phyloP scores from a whole-genome alignment of 1,140 invertebrate species.

The Centruroides vittatus region DNA sequence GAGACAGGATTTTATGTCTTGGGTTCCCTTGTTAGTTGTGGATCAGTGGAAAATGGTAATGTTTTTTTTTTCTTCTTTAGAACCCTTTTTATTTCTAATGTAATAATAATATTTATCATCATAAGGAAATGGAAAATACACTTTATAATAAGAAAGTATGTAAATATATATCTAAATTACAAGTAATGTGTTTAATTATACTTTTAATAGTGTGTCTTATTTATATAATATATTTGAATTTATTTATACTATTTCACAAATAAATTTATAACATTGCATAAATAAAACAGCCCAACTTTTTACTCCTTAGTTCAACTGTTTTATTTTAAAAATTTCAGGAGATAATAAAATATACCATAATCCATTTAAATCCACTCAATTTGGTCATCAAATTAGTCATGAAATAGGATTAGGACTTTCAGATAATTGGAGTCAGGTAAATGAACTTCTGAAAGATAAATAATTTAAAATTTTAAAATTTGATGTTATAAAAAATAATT shows the following conservation, averaged over 20 bases:
- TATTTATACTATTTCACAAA: no score
- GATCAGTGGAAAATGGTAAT: conserved; percentile 15
- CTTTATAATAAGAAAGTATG: no score
- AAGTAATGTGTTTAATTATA: no score
- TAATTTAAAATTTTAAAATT: background rate
- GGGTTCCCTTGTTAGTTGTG: conserved; percentile 34
- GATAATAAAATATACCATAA: conserved; percentile 19
- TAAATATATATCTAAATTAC: no score
- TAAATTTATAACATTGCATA: no score
- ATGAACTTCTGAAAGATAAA: background rate
- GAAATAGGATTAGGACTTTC: conserved; percentile 82
- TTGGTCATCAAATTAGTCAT: conserved; percentile 33
- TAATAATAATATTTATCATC: no score
- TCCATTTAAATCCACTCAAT: conserved; percentile 27
- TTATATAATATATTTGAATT: no score
- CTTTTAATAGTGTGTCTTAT: no score
- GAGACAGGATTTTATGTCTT: conserved; percentile 41
- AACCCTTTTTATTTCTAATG: no score
- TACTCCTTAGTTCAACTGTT: no score
- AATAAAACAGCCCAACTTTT: no score
- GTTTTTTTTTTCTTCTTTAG: background rate
- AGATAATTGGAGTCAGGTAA: conserved; percentile 59
- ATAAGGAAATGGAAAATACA: no score
- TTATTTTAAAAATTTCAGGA: background rate
- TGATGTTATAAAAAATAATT: background rate